Evolutionary conservation across 2,888 invertebrate species (phyloP), one percentile per base, ranked within the genome.

Genomic region (Cosmopolites sordidus): DNA sequence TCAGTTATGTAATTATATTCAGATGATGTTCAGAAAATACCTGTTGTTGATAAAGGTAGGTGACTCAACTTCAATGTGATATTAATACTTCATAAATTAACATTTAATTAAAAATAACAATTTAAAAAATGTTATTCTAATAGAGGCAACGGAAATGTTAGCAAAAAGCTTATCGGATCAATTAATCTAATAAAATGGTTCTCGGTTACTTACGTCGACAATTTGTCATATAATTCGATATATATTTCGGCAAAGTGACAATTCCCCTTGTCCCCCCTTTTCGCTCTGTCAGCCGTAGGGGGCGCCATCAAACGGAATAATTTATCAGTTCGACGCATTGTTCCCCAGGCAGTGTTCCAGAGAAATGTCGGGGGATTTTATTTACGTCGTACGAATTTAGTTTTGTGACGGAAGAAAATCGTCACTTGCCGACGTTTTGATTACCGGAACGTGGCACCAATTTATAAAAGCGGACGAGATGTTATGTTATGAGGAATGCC

Each of bases 291-390:
- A 59, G 59, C 52, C 56, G 41, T 49, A 56, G 59, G 60, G 59
- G 56, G 53, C 60, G 58, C 54, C 65, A 67, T 69, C 70, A 70
- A 69, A 70, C 65, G 62, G 70, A 70, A 70, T 70, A 69, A 69
- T 69, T 70, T 68, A 70, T 63, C 59, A 68, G 65, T 59, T 64
- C 62, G 60, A 63, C 47, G 65, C 69, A 70, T 70, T 70, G 69
- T 70, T 69, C 68, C 69, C 65, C 65, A 50, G 66, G 61, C 60
- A 54, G 33, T 52, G 51, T 55, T 50, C 50, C 9, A 15, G 52
- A 47, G 30, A 27, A 49, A 53, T 43, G 44, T 41, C 53, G 41
- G 30, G 57, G 57, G 57, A 54, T 48, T 54, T 52, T 47, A 47
- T 47, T 57, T 57, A 54, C 43, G 57, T 57, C 57, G 44, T 54